Evolutionary conservation across 2,888 invertebrate genomes (phyloP).

Genomic region (Ethmia dodecea): DNA sequence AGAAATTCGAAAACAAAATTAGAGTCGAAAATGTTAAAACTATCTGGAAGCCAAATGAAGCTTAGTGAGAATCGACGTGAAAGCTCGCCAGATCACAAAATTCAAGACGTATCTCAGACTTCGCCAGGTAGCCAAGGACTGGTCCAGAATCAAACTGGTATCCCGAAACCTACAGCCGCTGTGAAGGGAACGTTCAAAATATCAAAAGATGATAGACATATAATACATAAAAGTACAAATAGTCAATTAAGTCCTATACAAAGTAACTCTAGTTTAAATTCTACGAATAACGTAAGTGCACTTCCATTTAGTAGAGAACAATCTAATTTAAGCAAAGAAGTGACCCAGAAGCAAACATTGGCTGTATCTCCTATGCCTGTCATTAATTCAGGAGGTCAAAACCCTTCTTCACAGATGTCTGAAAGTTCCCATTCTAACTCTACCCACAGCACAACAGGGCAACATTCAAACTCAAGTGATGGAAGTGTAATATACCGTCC

Average conservation of each 20-base stretch:
- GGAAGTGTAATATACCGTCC: conserved; percentile 86
- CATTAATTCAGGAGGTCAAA: conserved; percentile 44
- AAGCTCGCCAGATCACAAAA: conserved; percentile 31
- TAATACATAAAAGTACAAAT: conserved; percentile 74
- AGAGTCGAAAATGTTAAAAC: conserved; percentile 66
- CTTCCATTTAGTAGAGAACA: conserved; percentile 70
- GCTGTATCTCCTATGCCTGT: conserved; percentile 88
- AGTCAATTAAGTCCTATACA: conserved; percentile 76
- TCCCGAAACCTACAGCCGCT: conserved; percentile 94
- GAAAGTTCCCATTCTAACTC: conserved; percentile 81
- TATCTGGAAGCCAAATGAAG: conserved; percentile 66
- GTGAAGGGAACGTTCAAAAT: conserved; percentile 93
- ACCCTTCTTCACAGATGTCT: conserved; percentile 75
- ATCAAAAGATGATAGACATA: conserved; percentile 75
- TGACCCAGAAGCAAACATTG: conserved; percentile 69
- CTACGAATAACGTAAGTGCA: conserved; percentile 67
- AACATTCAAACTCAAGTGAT: conserved; percentile 84
- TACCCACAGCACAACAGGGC: conserved; percentile 80
- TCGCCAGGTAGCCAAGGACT: conserved; percentile 67
- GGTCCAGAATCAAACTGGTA: conserved; percentile 75
- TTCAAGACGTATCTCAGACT: conserved; percentile 24
- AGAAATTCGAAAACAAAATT: conserved; percentile 50
- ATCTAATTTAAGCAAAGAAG: conserved; percentile 71
- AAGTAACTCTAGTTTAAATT: conserved; percentile 77
- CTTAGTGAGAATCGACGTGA: conserved; percentile 55